Evolutionary conservation across 1,140 invertebrate species (phyloP), one percentile per base, ranked within the genome.

Genomic region (Drosophila tropicalis): DNA sequence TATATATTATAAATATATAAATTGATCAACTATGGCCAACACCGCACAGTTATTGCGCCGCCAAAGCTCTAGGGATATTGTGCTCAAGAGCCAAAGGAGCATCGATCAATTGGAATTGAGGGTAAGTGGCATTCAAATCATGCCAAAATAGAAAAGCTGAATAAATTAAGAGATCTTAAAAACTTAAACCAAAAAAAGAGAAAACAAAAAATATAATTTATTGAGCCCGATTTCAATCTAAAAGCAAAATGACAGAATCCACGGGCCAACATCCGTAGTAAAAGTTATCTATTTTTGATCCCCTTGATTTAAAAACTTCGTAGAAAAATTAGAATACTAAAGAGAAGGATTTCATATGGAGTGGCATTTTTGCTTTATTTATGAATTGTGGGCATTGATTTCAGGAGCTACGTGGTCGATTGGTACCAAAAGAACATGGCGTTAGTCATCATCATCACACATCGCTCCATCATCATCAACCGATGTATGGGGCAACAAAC

Each of bases 81-180:
- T 90, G 55, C 78, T 92, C 15, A 92, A 91, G 64, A 91, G 73
- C 3, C 96, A 97, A 90, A 94, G 96, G 51, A 97, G 96, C 25
- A 92, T 97, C 70, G 97, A 97, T 90, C 94, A 96, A 58, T 93
- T 97, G 76, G 97, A 98, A 83, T 94, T 98, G 93, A 95, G 96
- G 81, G 97, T 92, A 68, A 92, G 87, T 62, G 15, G 57, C 0
- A 13, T 39, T 13, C 0, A 19, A 36, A 3, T 58, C n/a, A 3
- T 25, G 22, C 3, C 22, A 22, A 22, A 25, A 25, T 3, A 25
- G 22, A 25, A 25, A 3, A 25, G 4, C 2, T 25, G 22, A 25
- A 3, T 25, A 4, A 4, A 25, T 25, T 25, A 25, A 25, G 2
- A 25, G 22, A 25, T 25, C 22, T 25, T 25, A 25, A 4, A 4